A percentile compares a stretch with the other conserved stretches of the same genome.
These are phyloP conservation scores for Anolis carolinensis DNA, from an alignment of 2,113 vertebrate species.

Conservation along the genomic window DNA sequence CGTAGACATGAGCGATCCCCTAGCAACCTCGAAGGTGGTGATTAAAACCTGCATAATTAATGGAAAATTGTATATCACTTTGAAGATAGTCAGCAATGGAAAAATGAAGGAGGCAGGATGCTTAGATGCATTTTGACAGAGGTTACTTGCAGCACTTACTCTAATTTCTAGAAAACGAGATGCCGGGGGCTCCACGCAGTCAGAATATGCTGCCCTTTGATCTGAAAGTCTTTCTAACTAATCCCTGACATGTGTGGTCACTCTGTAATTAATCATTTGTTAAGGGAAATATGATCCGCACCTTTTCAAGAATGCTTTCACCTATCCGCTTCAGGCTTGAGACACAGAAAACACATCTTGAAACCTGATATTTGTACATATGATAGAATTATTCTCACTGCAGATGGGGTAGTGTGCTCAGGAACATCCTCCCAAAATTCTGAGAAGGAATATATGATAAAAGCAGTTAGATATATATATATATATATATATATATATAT, in stretches of 20 bases:
- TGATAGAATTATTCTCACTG: no score
- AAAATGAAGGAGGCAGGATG: background rate
- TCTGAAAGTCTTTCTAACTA: background rate
- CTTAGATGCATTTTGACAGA: background rate
- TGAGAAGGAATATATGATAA: no score
- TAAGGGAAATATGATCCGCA: background rate
- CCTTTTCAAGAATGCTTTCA: background rate
- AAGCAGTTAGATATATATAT: no score
- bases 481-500: no score
- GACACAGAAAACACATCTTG: no score
- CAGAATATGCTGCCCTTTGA: background rate
- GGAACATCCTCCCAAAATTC: no score
- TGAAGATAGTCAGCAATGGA: background rate
- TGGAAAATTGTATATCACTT: background rate
- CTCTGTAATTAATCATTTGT: background rate
- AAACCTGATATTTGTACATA: no score
- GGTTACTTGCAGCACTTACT: background rate
- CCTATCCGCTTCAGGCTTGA: background rate
- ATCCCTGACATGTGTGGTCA: no score
- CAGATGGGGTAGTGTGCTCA: no score
- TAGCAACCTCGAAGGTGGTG: slow-evolving; percentile 4
- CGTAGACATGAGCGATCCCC: slow-evolving; percentile 1
- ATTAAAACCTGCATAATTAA: slow-evolving; percentile 14
- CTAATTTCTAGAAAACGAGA: background rate
- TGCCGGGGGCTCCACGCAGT: background rate